A percentile compares a stretch with the other conserved stretches of the same genome.
phyloP scores from a whole-genome alignment of 2,797 vertebrate species.

The Graptemys geographica region DNA sequence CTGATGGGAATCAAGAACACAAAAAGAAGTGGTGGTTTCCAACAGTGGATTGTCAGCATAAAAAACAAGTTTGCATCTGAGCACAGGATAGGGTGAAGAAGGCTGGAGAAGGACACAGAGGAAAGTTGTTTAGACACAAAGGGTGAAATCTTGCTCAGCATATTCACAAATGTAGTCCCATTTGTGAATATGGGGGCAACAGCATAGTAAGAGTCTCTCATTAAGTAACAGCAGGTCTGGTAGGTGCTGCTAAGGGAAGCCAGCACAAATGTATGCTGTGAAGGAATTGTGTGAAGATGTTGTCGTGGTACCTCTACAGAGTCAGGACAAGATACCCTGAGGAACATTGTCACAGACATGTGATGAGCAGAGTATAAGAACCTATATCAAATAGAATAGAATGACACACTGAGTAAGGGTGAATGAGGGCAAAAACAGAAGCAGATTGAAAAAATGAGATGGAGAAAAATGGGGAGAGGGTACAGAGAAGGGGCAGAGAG shows the following conservation, averaged over 20 bases:
- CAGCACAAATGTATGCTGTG: background rate
- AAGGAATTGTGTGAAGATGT: background rate
- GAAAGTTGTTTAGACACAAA: background rate
- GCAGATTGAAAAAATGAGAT: background rate
- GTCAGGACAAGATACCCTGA: background rate
- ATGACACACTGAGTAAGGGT: background rate
- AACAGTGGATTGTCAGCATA: constrained; percentile 13
- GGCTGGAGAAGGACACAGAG: background rate
- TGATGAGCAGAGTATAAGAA: background rate
- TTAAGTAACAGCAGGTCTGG: background rate
- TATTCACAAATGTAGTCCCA: background rate
- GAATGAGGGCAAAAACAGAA: background rate
- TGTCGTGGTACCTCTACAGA: fast-evolving
- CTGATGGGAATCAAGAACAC: constrained; percentile 34
- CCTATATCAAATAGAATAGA: background rate
- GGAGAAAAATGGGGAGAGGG: background rate
- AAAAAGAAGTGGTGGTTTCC: constrained; percentile 34
- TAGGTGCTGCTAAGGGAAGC: background rate
- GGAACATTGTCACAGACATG: background rate
- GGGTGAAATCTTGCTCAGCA: background rate
- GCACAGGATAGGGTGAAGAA: background rate
- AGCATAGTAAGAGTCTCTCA: constrained; percentile 18
- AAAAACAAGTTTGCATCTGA: background rate
- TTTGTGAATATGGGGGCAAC: background rate
- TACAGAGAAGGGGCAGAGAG: background rate